Conservation (phyloP, 2,888 invertebrate genomes). For the Drosophila helvetica region DNA sequence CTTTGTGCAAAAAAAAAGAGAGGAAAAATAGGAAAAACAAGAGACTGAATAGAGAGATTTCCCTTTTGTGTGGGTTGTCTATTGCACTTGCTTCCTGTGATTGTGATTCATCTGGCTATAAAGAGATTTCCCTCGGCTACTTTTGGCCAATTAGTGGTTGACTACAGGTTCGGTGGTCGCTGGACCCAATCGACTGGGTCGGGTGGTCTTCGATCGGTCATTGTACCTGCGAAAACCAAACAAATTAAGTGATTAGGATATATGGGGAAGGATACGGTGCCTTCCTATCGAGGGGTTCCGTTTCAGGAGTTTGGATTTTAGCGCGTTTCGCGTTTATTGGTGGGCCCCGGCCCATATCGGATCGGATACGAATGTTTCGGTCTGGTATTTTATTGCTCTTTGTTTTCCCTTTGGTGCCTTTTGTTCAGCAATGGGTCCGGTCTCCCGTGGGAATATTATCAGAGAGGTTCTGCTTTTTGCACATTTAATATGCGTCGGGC, state of each 20-base stretch:
- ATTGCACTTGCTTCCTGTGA: conserved; percentile 62
- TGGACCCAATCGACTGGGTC: conserved; percentile 18
- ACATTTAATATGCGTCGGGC: conserved; percentile 64
- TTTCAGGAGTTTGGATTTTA: conserved; percentile 49
- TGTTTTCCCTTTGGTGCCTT: conserved; percentile 35
- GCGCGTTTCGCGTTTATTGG: conserved; percentile 56
- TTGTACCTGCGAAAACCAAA: conserved; percentile 57
- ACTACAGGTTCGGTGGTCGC: conserved; percentile 47
- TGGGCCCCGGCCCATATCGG: conserved; percentile 39
- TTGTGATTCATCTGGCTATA: conserved; percentile 61
- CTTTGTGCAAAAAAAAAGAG: conserved; percentile 53
- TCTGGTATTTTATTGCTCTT: conserved; percentile 14
- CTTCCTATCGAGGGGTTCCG: conserved; percentile 13
- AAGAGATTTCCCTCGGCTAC: conserved; percentile 61
- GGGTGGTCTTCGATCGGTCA: conserved; percentile 16
- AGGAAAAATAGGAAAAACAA: conserved; percentile 1
- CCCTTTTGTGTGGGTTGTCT: conserved; percentile 42
- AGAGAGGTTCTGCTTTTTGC: conserved; percentile 35
- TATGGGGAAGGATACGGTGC: conserved; percentile 59
- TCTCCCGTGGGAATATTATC: conserved; percentile 75
- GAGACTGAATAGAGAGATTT: conserved; percentile 32
- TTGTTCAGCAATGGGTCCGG: conserved; percentile 38
- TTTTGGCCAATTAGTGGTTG: conserved; percentile 59
- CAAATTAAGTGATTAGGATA: conserved; percentile 73
- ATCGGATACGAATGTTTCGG: conserved; percentile 24